A percentile compares a stretch with the other conserved stretches of the same genome.
These are phyloP conservation scores for Belgica antarctica DNA, from an alignment of 2,888 invertebrate genomes.

Conservation along the genomic window DNA sequence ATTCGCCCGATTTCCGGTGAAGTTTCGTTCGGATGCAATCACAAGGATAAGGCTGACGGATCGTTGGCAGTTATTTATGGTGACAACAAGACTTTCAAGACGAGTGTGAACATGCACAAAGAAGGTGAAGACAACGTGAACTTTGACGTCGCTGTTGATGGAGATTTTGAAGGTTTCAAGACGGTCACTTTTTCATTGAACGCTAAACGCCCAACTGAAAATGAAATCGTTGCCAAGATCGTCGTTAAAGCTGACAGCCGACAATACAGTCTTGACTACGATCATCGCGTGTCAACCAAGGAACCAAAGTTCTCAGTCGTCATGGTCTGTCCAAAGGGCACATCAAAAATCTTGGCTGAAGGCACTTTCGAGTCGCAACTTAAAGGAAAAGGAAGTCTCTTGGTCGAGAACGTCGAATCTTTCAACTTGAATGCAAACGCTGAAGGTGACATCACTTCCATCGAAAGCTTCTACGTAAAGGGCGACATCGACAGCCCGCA, in stretches of 20 bases:
- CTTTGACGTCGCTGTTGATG: slow-evolving; percentile 54
- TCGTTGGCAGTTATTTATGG: slow-evolving; percentile 50
- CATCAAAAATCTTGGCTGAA: slow-evolving; percentile 50
- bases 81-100: slow-evolving; percentile 53
- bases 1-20: slow-evolving; percentile 48
- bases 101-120: slow-evolving; percentile 50
- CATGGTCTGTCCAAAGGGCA: slow-evolving; percentile 57
- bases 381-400: slow-evolving; percentile 61
- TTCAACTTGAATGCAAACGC: slow-evolving; percentile 58
- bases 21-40: slow-evolving; percentile 47
- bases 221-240: slow-evolving; percentile 53
- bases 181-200: slow-evolving; percentile 57
- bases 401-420: slow-evolving; percentile 58
- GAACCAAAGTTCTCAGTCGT: slow-evolving; percentile 61
- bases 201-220: slow-evolving; percentile 52
- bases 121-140: slow-evolving; percentile 53
- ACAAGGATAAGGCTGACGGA: slow-evolving; percentile 47
- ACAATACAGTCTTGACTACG: slow-evolving; percentile 59
- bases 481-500: slow-evolving; percentile 63
- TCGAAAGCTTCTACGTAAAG: slow-evolving; percentile 66
- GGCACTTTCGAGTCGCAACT: slow-evolving; percentile 44
- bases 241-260: slow-evolving; percentile 60
- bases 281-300: slow-evolving; percentile 58
- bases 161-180: slow-evolving; percentile 58
- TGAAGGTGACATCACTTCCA: slow-evolving; percentile 60